A percentile compares a stretch with the other conserved stretches of the same genome.
Conservation (phyloP, 2,797 vertebrate genomes). For the Pteropus rufus region DNA sequence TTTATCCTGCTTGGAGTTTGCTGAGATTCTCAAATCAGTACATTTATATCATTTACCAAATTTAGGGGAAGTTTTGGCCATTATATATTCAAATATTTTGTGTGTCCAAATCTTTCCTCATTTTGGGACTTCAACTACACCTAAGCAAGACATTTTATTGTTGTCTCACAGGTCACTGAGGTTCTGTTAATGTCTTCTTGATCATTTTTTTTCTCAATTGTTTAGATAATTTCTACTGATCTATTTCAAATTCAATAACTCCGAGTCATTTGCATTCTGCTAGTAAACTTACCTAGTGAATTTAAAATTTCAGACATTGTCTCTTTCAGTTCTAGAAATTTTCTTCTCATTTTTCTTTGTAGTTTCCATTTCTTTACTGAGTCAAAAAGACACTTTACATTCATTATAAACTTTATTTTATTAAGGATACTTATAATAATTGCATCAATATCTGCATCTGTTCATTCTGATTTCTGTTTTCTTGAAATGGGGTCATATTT, state of each 20-base stretch:
- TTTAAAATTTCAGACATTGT: not conserved
- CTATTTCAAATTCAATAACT: not conserved
- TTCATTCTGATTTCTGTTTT: not conserved
- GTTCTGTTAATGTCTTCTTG: not conserved
- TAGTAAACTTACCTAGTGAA: not conserved
- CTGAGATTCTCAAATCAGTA: not conserved
- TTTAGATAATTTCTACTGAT: not conserved
- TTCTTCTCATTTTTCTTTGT: not conserved
- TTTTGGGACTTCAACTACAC: not conserved
- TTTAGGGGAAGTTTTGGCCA: not conserved
- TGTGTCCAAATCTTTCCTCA: not conserved
- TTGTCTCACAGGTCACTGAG: not conserved
- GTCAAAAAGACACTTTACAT: not conserved
- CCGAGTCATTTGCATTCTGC: not conserved
- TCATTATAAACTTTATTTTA: not conserved
- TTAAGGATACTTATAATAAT: not conserved
- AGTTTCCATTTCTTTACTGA: not conserved
- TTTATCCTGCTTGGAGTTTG: not conserved
- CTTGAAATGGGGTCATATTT: not conserved
- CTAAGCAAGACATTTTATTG: not conserved
- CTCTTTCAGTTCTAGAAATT: not conserved
- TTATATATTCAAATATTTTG: not conserved
- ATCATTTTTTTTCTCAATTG: not conserved
- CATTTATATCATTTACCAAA: not conserved
- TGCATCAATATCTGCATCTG: not conserved